These are phyloP conservation scores for Onthophagus sagittarius DNA, from an alignment of 2,888 invertebrate genomes.

Conservation along the genomic window DNA sequence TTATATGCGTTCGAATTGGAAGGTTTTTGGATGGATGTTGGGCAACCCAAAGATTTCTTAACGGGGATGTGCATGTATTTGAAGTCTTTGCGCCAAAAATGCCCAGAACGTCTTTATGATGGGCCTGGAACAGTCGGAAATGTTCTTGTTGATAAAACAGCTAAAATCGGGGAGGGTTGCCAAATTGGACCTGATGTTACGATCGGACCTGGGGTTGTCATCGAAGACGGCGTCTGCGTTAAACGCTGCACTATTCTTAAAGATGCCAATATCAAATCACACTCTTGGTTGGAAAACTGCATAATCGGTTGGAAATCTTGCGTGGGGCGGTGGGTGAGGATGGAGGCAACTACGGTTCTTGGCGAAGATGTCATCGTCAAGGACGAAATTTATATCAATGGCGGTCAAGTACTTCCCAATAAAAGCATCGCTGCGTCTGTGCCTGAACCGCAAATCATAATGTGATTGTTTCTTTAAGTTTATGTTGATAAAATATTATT, in stretches of 20 bases:
- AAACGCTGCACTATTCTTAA: constrained; percentile 88
- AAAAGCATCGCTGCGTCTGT: constrained; percentile 81
- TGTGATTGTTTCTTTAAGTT: constrained; percentile 58
- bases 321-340: constrained; percentile 96
- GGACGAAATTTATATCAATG: constrained; percentile 97
- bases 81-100: constrained; percentile 74
- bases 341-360: constrained; percentile 96
- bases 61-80: constrained; percentile 85
- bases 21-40: constrained; percentile 99
- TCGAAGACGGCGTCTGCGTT: constrained; percentile 96
- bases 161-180: constrained; percentile 89
- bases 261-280: constrained; percentile 79
- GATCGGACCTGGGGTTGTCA: constrained; percentile 86
- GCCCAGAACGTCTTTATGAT: constrained; percentile 66
- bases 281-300: constrained; percentile 95
- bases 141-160: constrained; percentile 89
- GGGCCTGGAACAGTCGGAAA: constrained; percentile 84
- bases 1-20: constrained; percentile 90
- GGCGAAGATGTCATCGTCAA: constrained; percentile 99
- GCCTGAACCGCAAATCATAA: constrained; percentile 96
- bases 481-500: not conserved
- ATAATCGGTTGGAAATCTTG: constrained; percentile 96
- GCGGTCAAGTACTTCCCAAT: constrained; percentile 96
- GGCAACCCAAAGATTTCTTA: constrained; percentile 97
- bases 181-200: constrained; percentile 98